These are phyloP conservation scores for Labia minor DNA, from an alignment of 2,888 invertebrate genomes.

Conservation along the genomic window DNA sequence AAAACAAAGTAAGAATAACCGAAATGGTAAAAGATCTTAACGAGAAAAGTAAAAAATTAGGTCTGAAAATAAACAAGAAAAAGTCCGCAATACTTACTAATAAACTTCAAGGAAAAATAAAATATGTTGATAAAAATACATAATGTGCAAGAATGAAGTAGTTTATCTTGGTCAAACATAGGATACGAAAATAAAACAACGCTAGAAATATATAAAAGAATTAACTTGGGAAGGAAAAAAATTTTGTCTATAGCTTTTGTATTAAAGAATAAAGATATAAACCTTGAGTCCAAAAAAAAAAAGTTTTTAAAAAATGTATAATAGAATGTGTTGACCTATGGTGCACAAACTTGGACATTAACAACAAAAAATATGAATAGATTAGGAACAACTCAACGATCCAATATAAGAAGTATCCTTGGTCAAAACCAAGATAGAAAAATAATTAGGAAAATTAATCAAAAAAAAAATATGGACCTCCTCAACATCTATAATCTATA, in stretches of 20 bases:
- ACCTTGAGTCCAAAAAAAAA: neutral
- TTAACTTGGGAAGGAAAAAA: neutral
- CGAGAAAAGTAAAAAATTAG: neutral
- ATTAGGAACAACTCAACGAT: too few relatives aligned
- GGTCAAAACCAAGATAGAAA: too few relatives aligned
- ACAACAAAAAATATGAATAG: too few relatives aligned
- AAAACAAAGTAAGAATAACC: neutral
- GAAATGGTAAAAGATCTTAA: neutral
- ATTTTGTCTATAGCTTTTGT: constrained; percentile 29
- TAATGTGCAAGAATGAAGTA: neutral
- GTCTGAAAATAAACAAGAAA: neutral
- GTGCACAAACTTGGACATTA: too few relatives aligned
- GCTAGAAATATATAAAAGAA: neutral
- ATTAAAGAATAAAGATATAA: constrained; percentile 32
- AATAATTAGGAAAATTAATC: too few relatives aligned
- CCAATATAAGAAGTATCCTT: too few relatives aligned
- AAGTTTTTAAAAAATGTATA: constrained; percentile 28
- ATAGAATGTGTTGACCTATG: too few relatives aligned
- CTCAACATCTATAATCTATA: too few relatives aligned
- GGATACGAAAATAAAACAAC: neutral
- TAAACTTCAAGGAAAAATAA: neutral
- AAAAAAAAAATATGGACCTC: too few relatives aligned
- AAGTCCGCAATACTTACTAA: neutral
- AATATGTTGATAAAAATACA: neutral
- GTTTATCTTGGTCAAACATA: neutral